Percentiles rank a stretch among this genome's conserved stretches.
Conservation (phyloP, 2,113 vertebrate species). For the Smithornis capensis region DNA sequence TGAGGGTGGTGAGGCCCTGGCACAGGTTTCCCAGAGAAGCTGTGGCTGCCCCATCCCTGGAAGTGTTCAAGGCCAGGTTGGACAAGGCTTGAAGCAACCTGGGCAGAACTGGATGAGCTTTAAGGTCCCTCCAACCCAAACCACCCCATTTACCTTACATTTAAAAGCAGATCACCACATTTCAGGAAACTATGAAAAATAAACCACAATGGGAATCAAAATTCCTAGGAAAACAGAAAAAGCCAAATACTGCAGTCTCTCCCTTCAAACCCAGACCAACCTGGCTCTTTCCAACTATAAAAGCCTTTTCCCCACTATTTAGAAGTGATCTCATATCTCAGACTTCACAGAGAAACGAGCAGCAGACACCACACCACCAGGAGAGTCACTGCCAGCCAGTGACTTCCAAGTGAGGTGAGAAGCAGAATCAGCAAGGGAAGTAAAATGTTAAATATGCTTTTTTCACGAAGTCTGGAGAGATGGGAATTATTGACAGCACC, state of each 20-base stretch:
- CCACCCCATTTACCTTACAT: background rate
- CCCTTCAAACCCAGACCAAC: background rate
- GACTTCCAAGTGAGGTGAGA: background rate
- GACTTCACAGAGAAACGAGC: background rate
- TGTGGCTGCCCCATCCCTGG: background rate
- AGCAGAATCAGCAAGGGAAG: background rate
- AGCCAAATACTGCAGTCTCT: background rate
- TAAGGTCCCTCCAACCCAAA: background rate
- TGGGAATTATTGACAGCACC: background rate
- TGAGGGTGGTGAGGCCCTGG: background rate
- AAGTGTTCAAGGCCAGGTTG: rapidly evolving
- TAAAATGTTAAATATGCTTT: background rate
- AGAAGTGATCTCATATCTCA: background rate
- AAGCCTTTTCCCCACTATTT: background rate
- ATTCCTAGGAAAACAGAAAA: background rate
- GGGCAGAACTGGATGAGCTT: rapidly evolving
- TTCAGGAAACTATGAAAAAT: background rate
- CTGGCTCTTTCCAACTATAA: background rate
- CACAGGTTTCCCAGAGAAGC: background rate
- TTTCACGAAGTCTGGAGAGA: background rate
- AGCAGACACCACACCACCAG: background rate
- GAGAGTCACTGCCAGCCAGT: background rate
- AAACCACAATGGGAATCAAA: background rate
- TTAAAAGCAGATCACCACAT: background rate
- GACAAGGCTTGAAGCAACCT: background rate